Conservation (phyloP, 2,797 vertebrate genomes). For the Artibeus jamaicensis region DNA sequence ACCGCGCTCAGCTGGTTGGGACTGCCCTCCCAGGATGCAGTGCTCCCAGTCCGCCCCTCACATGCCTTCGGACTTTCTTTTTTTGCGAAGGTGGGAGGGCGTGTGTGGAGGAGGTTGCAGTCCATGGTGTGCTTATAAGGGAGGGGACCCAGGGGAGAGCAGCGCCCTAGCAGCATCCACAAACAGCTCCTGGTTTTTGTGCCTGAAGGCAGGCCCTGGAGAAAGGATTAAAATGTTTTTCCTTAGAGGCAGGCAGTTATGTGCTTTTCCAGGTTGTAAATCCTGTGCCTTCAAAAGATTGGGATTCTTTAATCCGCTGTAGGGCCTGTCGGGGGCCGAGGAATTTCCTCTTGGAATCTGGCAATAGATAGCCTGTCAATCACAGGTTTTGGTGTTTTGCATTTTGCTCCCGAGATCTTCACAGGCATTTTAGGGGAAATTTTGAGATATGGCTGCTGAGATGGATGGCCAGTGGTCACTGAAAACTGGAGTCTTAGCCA, state of each 20-base stretch:
- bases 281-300: background rate
- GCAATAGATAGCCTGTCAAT: background rate
- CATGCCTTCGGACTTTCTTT: background rate
- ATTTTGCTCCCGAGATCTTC: background rate
- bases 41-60: background rate
- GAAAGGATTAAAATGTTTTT: background rate
- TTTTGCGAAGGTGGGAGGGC: background rate
- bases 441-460: background rate
- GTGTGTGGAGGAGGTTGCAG: too few relatives aligned
- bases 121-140: too few relatives aligned
- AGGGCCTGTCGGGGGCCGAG: background rate
- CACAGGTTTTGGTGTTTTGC: background rate
- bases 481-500: background rate
- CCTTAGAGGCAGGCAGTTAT: background rate
- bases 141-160: too few relatives aligned
- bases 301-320: background rate
- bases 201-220: background rate
- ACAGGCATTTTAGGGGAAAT: background rate
- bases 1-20: fast-evolving
- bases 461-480: background rate
- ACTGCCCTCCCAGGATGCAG: background rate
- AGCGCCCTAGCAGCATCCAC: background rate
- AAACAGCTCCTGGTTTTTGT: background rate
- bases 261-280: background rate
- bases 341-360: background rate